Evolutionary conservation across 1,140 invertebrate genomes (phyloP).

Genomic region (Agrilus planipennis): DNA sequence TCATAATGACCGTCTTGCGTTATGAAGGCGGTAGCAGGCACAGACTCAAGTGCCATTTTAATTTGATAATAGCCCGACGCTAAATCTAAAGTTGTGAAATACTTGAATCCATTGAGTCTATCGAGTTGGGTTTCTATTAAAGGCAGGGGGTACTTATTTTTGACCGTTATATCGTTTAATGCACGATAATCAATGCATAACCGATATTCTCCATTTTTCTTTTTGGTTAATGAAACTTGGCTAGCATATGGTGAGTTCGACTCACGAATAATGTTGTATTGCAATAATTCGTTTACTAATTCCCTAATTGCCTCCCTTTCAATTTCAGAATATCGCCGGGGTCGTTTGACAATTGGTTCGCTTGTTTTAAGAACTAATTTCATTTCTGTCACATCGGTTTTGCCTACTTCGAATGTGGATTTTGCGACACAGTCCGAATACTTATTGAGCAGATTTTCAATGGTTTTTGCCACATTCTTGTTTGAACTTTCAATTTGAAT

Average conservation of each 20-base stretch:
- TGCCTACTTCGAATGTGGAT: background rate
- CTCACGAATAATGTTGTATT: slow-evolving; percentile 11
- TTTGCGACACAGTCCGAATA: too few species aligned
- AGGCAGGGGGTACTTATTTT: slow-evolving; percentile 30
- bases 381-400: too few species aligned
- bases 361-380: background rate
- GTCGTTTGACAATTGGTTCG: slow-evolving; percentile 4
- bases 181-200: slow-evolving; percentile 30
- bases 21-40: slow-evolving; percentile 29
- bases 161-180: slow-evolving; percentile 28
- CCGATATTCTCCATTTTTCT: slow-evolving; percentile 25
- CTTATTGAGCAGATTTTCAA: too few species aligned
- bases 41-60: slow-evolving; percentile 21
- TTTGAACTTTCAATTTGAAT: too few species aligned
- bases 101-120: slow-evolving; percentile 11
- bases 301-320: slow-evolving; percentile 7
- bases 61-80: slow-evolving; percentile 17
- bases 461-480: too few species aligned
- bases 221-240: slow-evolving; percentile 25
- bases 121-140: slow-evolving; percentile 25
- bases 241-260: slow-evolving; percentile 23
- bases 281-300: slow-evolving; percentile 8
- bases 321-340: slow-evolving; percentile 2
- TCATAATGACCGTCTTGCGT: slow-evolving; percentile 33
- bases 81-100: slow-evolving; percentile 21